These are phyloP conservation scores for Trichogramma dendrolimi DNA, from an alignment of 2,888 invertebrate species.

Conservation along the genomic window DNA sequence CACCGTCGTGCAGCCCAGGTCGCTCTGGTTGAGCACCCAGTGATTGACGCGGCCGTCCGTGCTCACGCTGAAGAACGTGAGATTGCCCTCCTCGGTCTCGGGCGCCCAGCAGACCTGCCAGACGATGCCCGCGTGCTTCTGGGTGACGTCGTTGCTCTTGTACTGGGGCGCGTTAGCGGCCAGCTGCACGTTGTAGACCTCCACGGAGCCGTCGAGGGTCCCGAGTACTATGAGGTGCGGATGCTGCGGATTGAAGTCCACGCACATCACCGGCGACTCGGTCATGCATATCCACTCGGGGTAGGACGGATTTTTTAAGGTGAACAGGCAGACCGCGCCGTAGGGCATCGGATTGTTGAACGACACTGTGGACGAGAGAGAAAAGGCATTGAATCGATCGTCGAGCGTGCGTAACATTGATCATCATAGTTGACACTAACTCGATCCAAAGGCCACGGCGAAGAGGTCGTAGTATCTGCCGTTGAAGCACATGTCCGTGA, in stretches of 20 bases:
- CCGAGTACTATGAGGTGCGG: slow-evolving; percentile 82
- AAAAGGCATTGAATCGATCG: neutral
- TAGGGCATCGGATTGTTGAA: slow-evolving; percentile 75
- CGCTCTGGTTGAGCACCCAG: slow-evolving; percentile 80
- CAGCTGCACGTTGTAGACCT: slow-evolving; percentile 80
- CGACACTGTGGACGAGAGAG: slow-evolving; percentile 63
- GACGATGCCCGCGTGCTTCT: slow-evolving; percentile 84
- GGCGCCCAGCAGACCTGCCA: slow-evolving; percentile 92
- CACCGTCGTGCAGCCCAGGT: slow-evolving; percentile 72
- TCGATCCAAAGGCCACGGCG: slow-evolving; percentile 84
- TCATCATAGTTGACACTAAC: slow-evolving; percentile 55
- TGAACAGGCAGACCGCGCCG: slow-evolving; percentile 82
- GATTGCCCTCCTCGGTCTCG: slow-evolving; percentile 84
- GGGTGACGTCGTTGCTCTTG: slow-evolving; percentile 71
- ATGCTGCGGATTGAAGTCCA: slow-evolving; percentile 78
- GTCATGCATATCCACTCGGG: slow-evolving; percentile 83
- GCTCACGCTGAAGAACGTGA: slow-evolving; percentile 87
- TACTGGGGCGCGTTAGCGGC: slow-evolving; percentile 67
- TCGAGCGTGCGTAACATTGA: neutral
- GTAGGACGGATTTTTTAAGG: slow-evolving; percentile 89
- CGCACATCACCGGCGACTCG: slow-evolving; percentile 81
- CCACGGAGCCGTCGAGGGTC: slow-evolving; percentile 75
- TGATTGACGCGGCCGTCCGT: slow-evolving; percentile 86
- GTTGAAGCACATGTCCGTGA: slow-evolving; percentile 86
- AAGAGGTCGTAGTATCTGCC: slow-evolving; percentile 86